phyloP scores from a whole-genome alignment of 2,797 vertebrate species.

The Knipowitschia caucasica region DNA sequence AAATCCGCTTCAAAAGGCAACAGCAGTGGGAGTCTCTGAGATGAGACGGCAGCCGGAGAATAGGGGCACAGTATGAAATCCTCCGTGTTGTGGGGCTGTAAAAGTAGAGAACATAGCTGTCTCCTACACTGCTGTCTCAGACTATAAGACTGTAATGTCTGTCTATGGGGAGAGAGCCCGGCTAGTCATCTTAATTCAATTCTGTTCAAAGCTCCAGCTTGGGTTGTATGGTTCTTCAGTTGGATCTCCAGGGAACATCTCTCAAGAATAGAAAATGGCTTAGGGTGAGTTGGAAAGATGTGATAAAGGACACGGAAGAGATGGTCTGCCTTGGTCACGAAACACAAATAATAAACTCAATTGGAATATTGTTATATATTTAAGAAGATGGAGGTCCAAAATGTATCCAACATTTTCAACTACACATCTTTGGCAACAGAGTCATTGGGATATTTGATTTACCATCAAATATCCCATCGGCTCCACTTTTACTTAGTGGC shows the following conservation, averaged over 20 bases:
- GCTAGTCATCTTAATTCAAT: neutral
- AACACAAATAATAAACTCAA: neutral
- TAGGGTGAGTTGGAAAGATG: no score
- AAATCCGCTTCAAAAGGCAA: slow-evolving; percentile 60
- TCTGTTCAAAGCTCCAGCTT: neutral
- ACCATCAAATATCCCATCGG: no score
- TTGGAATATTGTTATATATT: no score
- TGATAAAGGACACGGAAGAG: neutral
- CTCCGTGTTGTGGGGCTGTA: slow-evolving; percentile 39
- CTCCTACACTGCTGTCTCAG: slow-evolving; percentile 34
- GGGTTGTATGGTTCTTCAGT: neutral
- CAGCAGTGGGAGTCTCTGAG: slow-evolving; percentile 49
- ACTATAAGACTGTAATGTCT: slow-evolving; percentile 28
- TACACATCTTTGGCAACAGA: no score
- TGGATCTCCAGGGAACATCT: neutral
- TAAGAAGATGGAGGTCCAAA: no score
- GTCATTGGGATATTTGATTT: no score
- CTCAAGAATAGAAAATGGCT: neutral
- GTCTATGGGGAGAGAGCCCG: slow-evolving; percentile 8
- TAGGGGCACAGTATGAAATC: slow-evolving; percentile 55
- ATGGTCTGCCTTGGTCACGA: neutral
- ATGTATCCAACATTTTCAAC: no score
- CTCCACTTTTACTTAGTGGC: no score
- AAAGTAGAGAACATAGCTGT: slow-evolving; percentile 36
- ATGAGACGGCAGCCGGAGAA: slow-evolving; percentile 46